These are phyloP conservation scores for Pocillopora meandrina DNA, from an alignment of 92 coral and sea anemone genomes.

Conservation along the genomic window DNA sequence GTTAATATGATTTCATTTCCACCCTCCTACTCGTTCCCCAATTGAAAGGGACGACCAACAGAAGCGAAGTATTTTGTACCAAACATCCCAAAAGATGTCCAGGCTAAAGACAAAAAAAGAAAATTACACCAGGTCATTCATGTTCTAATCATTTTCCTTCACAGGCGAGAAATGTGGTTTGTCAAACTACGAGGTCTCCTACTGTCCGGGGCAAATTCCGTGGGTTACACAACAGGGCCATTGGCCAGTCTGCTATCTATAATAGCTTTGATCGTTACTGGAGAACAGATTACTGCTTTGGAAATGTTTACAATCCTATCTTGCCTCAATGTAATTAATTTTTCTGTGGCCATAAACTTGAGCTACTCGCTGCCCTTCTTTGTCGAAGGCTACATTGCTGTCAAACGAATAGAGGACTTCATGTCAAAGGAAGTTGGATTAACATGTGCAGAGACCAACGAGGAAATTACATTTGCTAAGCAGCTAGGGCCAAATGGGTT, in stretches of 20 bases:
- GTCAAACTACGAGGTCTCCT: constrained; percentile 2
- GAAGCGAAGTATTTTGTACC: no score
- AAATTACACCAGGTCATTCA: no score
- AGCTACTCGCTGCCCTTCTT: background rate
- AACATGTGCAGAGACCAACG: background rate
- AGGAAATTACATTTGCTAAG: background rate
- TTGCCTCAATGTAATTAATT: background rate
- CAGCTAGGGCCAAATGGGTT: constrained; percentile 2
- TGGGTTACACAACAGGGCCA: constrained; percentile 7
- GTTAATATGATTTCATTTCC: no score
- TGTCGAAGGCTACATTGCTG: background rate
- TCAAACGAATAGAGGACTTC: constrained; percentile 11
- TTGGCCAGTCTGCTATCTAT: constrained; percentile 7
- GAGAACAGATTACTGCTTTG: background rate
- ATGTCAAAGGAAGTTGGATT: background rate
- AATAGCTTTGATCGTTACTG: background rate
- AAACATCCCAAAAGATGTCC: no score
- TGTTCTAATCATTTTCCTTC: background rate
- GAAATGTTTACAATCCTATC: constrained; percentile 18
- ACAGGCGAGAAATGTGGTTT: constrained; percentile 20
- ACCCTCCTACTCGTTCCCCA: no score
- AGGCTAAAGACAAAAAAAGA: no score
- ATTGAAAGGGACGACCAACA: no score
- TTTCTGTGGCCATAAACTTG: background rate
- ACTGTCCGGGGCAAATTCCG: background rate